phyloP scores from a whole-genome alignment of 37 sponge, comb jelly and placozoan species.

The Bolinopsis microptera region DNA sequence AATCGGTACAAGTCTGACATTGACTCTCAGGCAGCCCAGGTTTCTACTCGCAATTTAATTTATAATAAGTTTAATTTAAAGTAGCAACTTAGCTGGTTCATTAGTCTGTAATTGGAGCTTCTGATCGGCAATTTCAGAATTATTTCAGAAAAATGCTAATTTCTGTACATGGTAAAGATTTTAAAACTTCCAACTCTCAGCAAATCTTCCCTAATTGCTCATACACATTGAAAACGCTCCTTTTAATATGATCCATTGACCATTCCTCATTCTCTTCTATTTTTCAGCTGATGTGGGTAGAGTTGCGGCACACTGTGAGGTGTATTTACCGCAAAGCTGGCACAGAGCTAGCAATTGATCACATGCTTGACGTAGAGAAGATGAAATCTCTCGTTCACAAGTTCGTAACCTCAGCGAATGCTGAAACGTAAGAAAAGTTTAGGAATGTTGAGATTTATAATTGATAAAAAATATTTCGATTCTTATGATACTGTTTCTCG shows the following conservation, averaged over 20 bases:
- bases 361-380: slow-evolving; percentile 61
- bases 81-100: no score
- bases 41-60: not conserved
- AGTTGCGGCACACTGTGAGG: slow-evolving; percentile 26
- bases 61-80: not conserved
- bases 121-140: no score
- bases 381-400: slow-evolving; percentile 61
- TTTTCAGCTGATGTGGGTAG: slow-evolving; percentile 61
- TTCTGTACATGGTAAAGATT: no score
- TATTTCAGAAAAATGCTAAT: no score
- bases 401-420: no score
- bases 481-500: no score
- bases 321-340: slow-evolving; percentile 57
- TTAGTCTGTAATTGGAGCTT: no score
- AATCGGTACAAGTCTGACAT: slow-evolving; percentile 9
- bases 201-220: not conserved
- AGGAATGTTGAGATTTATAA: no score
- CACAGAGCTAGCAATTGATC: slow-evolving; percentile 62
- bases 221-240: no score
- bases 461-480: no score
- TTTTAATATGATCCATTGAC: not conserved
- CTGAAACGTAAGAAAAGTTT: no score
- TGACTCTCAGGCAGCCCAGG: slow-evolving; percentile 52
- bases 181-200: not conserved
- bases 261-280: not conserved